phyloP scores from a whole-genome alignment of 2,113 vertebrate genomes.

The Acrocephalus arundinaceus region DNA sequence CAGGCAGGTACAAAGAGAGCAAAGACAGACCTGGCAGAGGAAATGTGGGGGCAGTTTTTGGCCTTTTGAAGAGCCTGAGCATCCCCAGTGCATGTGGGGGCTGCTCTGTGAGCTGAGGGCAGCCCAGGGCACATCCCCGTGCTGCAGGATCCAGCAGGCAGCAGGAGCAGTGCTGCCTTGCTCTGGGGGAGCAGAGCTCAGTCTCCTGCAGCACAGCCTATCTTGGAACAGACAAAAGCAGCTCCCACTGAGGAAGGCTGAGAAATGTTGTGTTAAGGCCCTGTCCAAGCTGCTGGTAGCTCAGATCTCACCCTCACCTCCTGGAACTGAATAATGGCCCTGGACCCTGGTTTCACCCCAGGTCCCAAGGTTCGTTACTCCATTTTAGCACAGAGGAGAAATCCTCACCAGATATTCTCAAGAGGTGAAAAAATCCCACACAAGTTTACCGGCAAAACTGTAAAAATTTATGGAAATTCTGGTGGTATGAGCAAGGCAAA shows the following conservation, averaged over 20 bases:
- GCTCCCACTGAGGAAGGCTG: neutral
- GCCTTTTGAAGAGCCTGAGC: neutral
- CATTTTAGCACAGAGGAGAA: neutral
- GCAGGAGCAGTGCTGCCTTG: neutral
- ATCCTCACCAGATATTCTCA: neutral
- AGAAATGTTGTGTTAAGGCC: neutral
- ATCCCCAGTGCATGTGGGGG: neutral
- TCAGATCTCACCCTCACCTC: neutral
- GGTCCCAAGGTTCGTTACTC: neutral
- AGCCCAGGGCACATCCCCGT: neutral
- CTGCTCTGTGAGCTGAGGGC: neutral
- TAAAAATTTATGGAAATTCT: neutral
- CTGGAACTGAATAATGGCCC: neutral
- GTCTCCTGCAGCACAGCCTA: neutral
- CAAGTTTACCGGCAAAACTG: neutral
- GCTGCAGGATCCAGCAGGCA: neutral
- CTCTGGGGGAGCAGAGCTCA: neutral
- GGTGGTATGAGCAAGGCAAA: neutral
- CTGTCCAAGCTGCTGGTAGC: neutral
- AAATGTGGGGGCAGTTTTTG: neutral
- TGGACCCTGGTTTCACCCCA: neutral
- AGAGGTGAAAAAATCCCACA: neutral
- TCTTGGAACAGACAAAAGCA: neutral
- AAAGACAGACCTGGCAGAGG: neutral
- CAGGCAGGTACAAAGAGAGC: neutral